phyloP scores from a whole-genome alignment of 2,113 vertebrate species.

The Fulmarus glacialis region DNA sequence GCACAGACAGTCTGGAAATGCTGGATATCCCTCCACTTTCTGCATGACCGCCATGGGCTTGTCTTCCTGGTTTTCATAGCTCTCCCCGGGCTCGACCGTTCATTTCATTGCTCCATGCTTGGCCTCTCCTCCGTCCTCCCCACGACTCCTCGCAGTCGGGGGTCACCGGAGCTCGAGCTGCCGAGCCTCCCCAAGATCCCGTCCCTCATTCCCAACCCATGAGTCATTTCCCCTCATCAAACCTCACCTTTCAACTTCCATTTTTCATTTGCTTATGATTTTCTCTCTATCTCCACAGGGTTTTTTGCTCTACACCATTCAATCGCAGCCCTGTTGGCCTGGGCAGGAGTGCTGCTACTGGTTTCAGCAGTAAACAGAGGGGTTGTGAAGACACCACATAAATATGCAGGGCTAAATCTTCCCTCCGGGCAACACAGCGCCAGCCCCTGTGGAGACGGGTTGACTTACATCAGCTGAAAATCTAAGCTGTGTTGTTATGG shows the following conservation, averaged over 20 bases:
- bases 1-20: background rate
- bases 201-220: conserved; percentile 41
- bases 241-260: conserved; percentile 51
- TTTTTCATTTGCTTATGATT: conserved; percentile 43
- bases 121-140: background rate
- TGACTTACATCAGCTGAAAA: background rate
- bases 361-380: background rate
- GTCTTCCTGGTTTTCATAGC: conserved; percentile 47
- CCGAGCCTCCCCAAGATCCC: background rate
- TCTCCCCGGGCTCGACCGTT: background rate
- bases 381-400: background rate
- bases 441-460: background rate
- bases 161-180: conserved; percentile 22
- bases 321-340: background rate
- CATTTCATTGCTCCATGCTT: background rate
- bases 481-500: background rate
- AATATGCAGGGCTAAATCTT: background rate
- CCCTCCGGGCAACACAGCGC: background rate
- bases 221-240: conserved; percentile 53
- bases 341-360: background rate
- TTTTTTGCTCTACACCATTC: background rate
- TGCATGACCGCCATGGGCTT: background rate
- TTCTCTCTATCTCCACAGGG: background rate
- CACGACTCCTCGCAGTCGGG: background rate
- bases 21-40: conserved; percentile 7